Percentiles rank a stretch among this genome's conserved stretches.
Evolutionary conservation across 2,113 vertebrate genomes (phyloP).

Genomic region (Scomber colias): DNA sequence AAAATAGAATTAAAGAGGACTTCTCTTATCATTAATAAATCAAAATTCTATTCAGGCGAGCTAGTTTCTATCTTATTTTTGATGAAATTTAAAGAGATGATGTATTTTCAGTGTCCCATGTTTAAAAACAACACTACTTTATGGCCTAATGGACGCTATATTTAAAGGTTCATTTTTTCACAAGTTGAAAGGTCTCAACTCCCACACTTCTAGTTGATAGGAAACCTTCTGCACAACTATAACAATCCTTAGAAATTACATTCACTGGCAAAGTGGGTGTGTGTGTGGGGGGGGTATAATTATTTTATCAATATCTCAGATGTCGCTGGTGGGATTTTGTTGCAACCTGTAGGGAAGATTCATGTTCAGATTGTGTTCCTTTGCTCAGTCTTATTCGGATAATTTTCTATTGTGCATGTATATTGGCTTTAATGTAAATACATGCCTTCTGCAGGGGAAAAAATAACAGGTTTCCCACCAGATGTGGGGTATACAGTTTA

Average conservation of each 20-base stretch:
- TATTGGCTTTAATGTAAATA: not conserved
- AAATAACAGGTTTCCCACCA: not conserved
- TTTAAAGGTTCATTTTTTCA: constrained; percentile 45
- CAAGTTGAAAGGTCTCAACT: constrained; percentile 49
- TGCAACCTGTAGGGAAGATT: not conserved
- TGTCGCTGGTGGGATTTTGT: not conserved
- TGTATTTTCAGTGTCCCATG: not conserved
- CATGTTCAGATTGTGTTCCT: constrained; percentile 9
- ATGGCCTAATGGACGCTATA: constrained; percentile 9
- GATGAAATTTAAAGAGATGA: constrained; percentile 15
- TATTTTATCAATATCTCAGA: constrained; percentile 28
- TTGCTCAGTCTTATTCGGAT: constrained; percentile 1
- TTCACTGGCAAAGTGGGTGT: not conserved
- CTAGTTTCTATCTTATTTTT: not conserved
- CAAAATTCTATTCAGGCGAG: not conserved
- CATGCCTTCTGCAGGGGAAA: not conserved
- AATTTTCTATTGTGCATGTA: not conserved
- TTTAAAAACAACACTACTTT: constrained; percentile 13
- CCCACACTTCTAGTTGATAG: constrained; percentile 43
- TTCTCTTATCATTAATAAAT: not conserved
- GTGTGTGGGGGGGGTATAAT: constrained; percentile 30
- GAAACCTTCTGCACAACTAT: constrained; percentile 32
- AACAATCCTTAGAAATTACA: constrained; percentile 19
- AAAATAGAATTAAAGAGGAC: not conserved
- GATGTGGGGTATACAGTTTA: not conserved